These are phyloP conservation scores for Cetonia aurata DNA, from an alignment of 2,888 invertebrate species.

Conservation along the genomic window DNA sequence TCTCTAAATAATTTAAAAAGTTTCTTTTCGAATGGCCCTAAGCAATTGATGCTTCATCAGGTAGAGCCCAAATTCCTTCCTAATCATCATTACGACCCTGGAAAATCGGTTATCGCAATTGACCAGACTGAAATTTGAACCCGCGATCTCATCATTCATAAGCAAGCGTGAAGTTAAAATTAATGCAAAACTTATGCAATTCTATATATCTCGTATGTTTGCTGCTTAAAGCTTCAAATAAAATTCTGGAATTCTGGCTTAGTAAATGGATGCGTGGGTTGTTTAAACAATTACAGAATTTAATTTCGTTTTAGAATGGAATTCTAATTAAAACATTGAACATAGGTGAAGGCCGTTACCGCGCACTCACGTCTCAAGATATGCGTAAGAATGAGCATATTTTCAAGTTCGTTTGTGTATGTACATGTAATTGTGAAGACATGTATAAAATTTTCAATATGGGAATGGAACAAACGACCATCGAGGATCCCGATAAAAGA, in stretches of 20 bases:
- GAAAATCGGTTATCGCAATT: too few species aligned
- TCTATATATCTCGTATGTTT: not conserved
- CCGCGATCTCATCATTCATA: too few species aligned
- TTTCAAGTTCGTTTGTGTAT: not conserved
- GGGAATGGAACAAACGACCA: constrained; percentile 22
- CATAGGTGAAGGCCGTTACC: constrained; percentile 26
- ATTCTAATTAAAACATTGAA: constrained; percentile 27
- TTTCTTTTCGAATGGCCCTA: too few species aligned
- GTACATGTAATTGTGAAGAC: constrained; percentile 5
- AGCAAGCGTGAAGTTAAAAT: too few species aligned
- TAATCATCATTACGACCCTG: too few species aligned
- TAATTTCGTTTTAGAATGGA: constrained; percentile 11
- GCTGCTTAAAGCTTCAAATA: not conserved
- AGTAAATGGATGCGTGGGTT: constrained; percentile 12
- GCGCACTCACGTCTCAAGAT: constrained; percentile 15
- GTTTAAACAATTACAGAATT: constrained; percentile 15
- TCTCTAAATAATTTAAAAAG: too few species aligned
- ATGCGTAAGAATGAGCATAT: constrained; percentile 12
- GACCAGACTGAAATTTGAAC: too few species aligned
- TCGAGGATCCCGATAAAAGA: constrained; percentile 1
- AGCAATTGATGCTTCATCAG: too few species aligned
- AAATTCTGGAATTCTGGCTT: not conserved
- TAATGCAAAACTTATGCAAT: too few species aligned
- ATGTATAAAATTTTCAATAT: constrained; percentile 15
- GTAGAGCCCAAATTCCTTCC: too few species aligned